These are phyloP conservation scores for Drosophila eohydei DNA, from an alignment of 2,888 invertebrate genomes.

Conservation along the genomic window DNA sequence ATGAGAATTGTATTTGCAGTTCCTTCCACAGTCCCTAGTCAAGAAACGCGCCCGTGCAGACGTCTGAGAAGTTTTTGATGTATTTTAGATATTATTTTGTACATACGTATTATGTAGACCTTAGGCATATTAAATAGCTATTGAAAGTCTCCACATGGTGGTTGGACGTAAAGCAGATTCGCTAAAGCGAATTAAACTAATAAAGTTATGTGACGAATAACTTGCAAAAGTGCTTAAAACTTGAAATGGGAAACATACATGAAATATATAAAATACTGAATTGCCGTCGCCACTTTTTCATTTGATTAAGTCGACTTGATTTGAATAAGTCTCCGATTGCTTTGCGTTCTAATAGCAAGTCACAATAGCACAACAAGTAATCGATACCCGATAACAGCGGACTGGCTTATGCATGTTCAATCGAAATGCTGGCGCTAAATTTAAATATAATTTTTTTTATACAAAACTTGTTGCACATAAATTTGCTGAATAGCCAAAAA, in stretches of 20 bases:
- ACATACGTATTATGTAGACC: conserved; percentile 51
- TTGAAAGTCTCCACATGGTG: conserved; percentile 46
- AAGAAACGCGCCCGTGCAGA: conserved; percentile 53
- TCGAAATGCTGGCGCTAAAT: conserved; percentile 1
- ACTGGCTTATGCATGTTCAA: conserved; percentile 6
- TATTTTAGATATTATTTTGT: conserved; percentile 73
- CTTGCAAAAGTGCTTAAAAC: conserved; percentile 1
- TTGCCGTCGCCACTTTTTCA: neutral
- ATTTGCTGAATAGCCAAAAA: neutral
- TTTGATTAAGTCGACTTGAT: neutral
- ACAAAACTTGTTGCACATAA: neutral
- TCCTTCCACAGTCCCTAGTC: conserved; percentile 65
- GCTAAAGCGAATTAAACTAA: conserved; percentile 35
- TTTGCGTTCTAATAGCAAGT: neutral
- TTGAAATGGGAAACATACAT: conserved; percentile 1
- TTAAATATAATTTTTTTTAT: neutral
- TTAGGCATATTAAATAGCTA: conserved; percentile 52
- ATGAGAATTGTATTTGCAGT: conserved; percentile 56
- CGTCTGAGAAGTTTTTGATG: conserved; percentile 47
- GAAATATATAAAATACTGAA: neutral
- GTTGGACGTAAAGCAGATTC: conserved; percentile 19
- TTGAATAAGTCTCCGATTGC: neutral
- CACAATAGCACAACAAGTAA: conserved; percentile 10
- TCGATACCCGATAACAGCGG: conserved; percentile 29
- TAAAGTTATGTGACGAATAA: conserved; percentile 44